A percentile compares a stretch with the other conserved stretches of the same genome.
phyloP scores from a whole-genome alignment of 35 echinoderm and acorn worm genomes.

The Hemicentrotus pulcherrimus region DNA sequence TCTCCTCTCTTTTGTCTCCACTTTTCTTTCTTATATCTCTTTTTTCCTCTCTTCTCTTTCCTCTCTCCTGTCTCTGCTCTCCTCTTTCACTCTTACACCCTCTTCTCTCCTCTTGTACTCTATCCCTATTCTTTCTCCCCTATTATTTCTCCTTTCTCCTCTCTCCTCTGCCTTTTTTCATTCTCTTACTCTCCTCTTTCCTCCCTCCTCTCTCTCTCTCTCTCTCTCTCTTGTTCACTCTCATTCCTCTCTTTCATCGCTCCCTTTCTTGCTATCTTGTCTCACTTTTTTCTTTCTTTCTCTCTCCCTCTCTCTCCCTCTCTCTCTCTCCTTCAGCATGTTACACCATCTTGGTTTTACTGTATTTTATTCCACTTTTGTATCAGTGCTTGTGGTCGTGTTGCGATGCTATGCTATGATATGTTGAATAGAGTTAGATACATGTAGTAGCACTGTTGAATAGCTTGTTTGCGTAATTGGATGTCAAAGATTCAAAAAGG shows the following conservation, averaged over 20 bases:
- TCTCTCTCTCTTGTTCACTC: neutral
- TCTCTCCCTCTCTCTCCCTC: neutral
- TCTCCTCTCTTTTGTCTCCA: too few relatives aligned
- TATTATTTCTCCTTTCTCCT: too few relatives aligned
- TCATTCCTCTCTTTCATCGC: neutral
- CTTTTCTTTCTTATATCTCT: too few relatives aligned
- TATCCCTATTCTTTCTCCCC: too few relatives aligned
- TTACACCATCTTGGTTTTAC: neutral
- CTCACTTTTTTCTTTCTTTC: neutral
- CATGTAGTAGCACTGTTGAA: neutral
- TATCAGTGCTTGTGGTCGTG: neutral
- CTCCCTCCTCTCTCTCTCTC: neutral
- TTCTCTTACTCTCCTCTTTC: too few relatives aligned
- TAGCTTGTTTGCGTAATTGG: neutral
- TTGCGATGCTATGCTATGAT: neutral
- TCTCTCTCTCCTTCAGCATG: neutral
- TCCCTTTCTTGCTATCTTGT: neutral
- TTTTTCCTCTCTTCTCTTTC: too few relatives aligned
- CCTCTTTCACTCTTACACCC: too few relatives aligned
- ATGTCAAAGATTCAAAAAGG: neutral
- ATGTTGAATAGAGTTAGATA: neutral
- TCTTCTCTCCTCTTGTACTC: too few relatives aligned
- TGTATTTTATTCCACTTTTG: neutral
- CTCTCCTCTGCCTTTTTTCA: too few relatives aligned
- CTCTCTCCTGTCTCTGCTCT: too few relatives aligned